Percentiles rank a stretch among this genome's conserved stretches.
phyloP scores from a whole-genome alignment of 2,888 invertebrate genomes.

The Epicampocera succincta region DNA sequence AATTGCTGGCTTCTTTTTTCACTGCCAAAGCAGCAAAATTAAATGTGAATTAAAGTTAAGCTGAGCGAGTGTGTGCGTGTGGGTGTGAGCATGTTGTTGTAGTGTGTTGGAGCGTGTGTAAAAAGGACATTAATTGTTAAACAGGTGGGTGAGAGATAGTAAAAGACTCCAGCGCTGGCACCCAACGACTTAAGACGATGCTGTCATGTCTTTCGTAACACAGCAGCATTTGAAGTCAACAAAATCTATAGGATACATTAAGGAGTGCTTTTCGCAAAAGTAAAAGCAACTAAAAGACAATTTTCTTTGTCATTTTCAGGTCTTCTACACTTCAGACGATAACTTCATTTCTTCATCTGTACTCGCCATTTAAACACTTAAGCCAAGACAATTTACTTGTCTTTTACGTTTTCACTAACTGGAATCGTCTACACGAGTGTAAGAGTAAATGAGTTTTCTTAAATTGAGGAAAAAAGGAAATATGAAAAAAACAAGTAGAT shows the following conservation, averaged over 20 bases:
- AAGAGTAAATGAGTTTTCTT: slow-evolving; percentile 47
- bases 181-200: neutral
- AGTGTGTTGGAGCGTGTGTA: slow-evolving; percentile 9
- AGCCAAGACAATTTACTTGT: slow-evolving; percentile 63
- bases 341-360: slow-evolving; percentile 16
- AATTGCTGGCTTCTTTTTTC: neutral
- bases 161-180: slow-evolving; percentile 2
- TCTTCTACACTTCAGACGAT: slow-evolving; percentile 50
- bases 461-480: neutral
- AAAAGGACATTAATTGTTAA: slow-evolving; percentile 65
- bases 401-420: slow-evolving; percentile 42
- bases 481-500: too few species aligned
- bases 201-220: neutral
- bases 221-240: slow-evolving; percentile 1
- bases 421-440: slow-evolving; percentile 29
- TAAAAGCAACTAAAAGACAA: slow-evolving; percentile 46
- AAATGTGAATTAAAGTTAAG: slow-evolving; percentile 62
- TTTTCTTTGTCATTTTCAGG: slow-evolving; percentile 66
- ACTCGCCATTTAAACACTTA: slow-evolving; percentile 31
- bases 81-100: slow-evolving; percentile 12
- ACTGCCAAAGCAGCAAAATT: slow-evolving; percentile 52
- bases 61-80: slow-evolving; percentile 28
- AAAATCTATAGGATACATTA: slow-evolving; percentile 49
- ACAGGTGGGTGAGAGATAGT: slow-evolving; percentile 65
- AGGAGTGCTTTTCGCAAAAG: slow-evolving; percentile 2